Conservation (phyloP, 2,113 vertebrate genomes). For the Porphyrio hochstetteri region DNA sequence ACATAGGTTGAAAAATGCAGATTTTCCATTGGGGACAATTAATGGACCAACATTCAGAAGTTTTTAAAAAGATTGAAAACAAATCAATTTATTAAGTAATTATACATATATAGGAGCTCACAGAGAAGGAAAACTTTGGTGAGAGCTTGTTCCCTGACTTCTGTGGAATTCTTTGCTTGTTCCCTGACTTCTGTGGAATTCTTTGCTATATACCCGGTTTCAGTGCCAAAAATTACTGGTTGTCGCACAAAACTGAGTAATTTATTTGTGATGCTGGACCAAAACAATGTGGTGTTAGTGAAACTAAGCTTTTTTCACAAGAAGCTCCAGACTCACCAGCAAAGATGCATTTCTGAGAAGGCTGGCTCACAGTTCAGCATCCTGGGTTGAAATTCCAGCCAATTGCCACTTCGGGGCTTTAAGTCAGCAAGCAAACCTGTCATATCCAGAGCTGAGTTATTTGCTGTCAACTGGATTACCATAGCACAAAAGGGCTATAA, state of each 20-base stretch:
- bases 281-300: not conserved
- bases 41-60: not conserved
- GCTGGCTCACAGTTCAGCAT: not conserved
- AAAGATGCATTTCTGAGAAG: not conserved
- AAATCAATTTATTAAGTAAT: not conserved
- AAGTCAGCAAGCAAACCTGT: conserved; percentile 25
- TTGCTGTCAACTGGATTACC: conserved; percentile 5
- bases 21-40: not conserved
- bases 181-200: not conserved
- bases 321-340: not conserved
- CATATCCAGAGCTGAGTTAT: conserved; percentile 1
- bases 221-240: not conserved
- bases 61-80: not conserved
- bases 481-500: not conserved
- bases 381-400: not conserved
- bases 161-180: not conserved
- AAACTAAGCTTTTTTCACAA: not conserved
- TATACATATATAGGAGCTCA: not conserved
- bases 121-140: not conserved
- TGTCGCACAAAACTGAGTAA: not conserved
- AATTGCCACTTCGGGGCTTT: not conserved
- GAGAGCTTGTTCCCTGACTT: not conserved
- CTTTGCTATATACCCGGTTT: not conserved
- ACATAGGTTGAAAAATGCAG: accelerated
- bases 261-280: not conserved